These are phyloP conservation scores for Nettapus auritus DNA, from an alignment of 2,113 vertebrate genomes.

Conservation along the genomic window DNA sequence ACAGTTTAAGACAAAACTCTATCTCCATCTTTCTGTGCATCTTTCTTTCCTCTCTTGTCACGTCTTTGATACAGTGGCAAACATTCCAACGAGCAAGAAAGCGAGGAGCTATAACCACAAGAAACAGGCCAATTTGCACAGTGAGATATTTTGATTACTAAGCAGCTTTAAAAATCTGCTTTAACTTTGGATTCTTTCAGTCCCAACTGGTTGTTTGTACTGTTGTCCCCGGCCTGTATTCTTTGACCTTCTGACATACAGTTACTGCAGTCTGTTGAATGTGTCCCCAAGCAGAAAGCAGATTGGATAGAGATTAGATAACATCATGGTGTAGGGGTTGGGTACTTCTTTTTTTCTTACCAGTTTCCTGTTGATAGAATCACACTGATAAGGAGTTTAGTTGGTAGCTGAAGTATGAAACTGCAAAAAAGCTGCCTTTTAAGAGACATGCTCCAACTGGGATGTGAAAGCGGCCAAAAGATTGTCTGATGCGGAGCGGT, in stretches of 20 bases:
- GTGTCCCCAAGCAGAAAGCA: constrained; percentile 65
- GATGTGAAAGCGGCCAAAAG: not conserved
- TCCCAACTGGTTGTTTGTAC: constrained; percentile 1
- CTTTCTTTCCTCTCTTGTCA: not conserved
- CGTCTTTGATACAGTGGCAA: not conserved
- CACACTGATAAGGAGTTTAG: constrained; percentile 61
- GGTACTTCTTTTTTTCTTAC: constrained; percentile 63
- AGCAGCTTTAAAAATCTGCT: constrained; percentile 39
- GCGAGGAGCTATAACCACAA: not conserved
- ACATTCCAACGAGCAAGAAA: not conserved
- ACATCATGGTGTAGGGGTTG: constrained; percentile 37
- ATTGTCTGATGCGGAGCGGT: not conserved
- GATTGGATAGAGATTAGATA: constrained; percentile 72
- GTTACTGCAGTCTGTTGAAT: constrained; percentile 59
- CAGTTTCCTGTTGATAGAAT: constrained; percentile 71
- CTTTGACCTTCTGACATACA: constrained; percentile 64
- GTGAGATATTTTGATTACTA: constrained; percentile 31
- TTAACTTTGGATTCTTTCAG: constrained; percentile 38
- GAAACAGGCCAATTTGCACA: not conserved
- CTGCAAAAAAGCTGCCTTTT: constrained; percentile 45
- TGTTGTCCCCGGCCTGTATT: constrained; percentile 30
- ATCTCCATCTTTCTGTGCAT: not conserved
- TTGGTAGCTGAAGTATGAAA: constrained; percentile 59
- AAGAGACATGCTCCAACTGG: constrained; percentile 3
- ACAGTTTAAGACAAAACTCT: not conserved